Base-by-base conservation (phyloP, 2,797 vertebrate species). In the Sebastes cheni region DNA sequence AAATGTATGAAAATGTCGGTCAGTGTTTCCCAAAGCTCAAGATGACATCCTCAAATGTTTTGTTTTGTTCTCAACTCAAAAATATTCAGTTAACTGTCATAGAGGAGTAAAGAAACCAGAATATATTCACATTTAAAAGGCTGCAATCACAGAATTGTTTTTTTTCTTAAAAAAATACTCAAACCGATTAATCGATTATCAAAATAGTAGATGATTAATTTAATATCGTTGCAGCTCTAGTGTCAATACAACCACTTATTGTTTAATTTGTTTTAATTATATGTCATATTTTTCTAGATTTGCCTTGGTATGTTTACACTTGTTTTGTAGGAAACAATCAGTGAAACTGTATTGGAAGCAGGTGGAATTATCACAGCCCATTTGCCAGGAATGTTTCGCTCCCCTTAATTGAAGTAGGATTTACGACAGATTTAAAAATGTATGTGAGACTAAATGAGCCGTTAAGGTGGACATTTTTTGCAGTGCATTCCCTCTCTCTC, bases 341-440 rank as follows among this genome's bases (percentile, higher is more conserved):
- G n/a, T 68, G 52, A 39, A 75, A 42, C 25, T 22, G 27, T 65
- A 42, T 29, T 66, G 72, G 74, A 65, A 65, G 79, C 75, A 84
- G 72, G 75, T 82, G 5, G 85, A 86, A 76, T 85, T 50, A 81
- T 82, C 82, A 85, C 77, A 88, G 77, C 52, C 61, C 87, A 68
- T 91, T 86, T 79, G 42, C 75, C 71, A 42, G 27, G 13, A 66
- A 64, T 62, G 50, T 60, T 68, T 86, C 9, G 2, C 62, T 83
- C 55, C 71, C 61, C 50, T 84, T 84, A 88, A 88, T 85, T 84
- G 80, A 85, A 87, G 79, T 8, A 65, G 65, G 78, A 85, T 67
- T 88, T 88, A 73, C 50, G 59, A 83, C 73, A 67, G 36, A 72
- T 78, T 87, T 34, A 75, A 79, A 89, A 78, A 80, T 70, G 68